Base-by-base conservation (phyloP, 1,140 invertebrate genomes). In the Cydia splendana region DNA sequence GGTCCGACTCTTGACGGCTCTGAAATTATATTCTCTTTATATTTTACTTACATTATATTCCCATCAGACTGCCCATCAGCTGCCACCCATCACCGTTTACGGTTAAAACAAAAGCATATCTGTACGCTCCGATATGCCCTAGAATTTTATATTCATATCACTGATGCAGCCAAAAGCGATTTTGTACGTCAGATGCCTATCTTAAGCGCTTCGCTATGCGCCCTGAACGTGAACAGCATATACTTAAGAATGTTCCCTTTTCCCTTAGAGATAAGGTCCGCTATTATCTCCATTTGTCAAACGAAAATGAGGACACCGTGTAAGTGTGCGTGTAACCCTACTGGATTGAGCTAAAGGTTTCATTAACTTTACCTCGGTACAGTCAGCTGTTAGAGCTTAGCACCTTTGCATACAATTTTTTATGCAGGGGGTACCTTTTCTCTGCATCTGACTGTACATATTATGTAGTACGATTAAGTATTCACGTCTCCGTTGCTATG, bases 231-330 rank as follows among this genome's bases (percentile, higher is more conserved):
- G 67, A 71, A 30, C 30, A n/a, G 67, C 67, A 71, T 71, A 34
- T 71, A 9, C 30, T 18, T 67, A 67, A 30, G 20, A 65, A 28
- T 34, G 65, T 15, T 69, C 65, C 28, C 30, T 69, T 34, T 15
- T 69, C 65, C 28, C 30, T 69, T 34, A 69, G 30, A 71, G 15
- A 42, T 6, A 71, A 45, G 38, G 67, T 18, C 67, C 45, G 67
- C 67, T 42, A 71, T 71, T 38, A 71, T 71, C 34, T 71, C 4
- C 30, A 71, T 67, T 67, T 67, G 67, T 71, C 30, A 38, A 71
- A 71, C 15, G 34, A 42, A 71, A 62, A 62, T 24, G 18, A 62
- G 57, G 57, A 24, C 10, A 9, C 20, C 24, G 57, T n/a, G 57
- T 62, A n/a, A 20, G 53, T 57, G 45, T 48, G 45, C 45, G 51